phyloP scores from a whole-genome alignment of 2,113 vertebrate genomes.

The Trachemys scripta region DNA sequence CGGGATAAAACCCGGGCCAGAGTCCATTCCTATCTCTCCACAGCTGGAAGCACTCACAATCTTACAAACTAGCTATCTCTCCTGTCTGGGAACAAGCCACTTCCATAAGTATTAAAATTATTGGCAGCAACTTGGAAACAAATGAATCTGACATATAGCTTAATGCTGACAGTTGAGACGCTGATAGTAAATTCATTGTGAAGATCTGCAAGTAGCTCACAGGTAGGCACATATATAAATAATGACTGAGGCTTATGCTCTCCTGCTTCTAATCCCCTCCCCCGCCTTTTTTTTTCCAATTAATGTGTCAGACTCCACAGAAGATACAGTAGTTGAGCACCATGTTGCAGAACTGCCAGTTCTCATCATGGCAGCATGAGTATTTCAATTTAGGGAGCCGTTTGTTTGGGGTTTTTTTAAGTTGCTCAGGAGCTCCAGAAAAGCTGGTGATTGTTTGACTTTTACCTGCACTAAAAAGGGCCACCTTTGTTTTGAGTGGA shows the following conservation, averaged over 20 bases:
- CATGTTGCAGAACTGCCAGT: neutral
- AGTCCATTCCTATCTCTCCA: neutral
- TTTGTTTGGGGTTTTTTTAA: neutral
- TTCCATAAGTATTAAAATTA: neutral
- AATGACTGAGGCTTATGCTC: accelerated
- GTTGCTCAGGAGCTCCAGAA: neutral
- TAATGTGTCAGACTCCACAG: too few species aligned
- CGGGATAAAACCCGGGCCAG: neutral
- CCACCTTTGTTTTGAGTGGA: neutral
- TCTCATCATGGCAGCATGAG: accelerated
- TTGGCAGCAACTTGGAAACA: accelerated
- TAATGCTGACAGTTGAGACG: neutral
- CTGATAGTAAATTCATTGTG: neutral
- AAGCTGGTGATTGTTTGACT: neutral
- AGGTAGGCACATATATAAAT: neutral
- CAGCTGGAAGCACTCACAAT: neutral
- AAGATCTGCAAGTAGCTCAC: neutral
- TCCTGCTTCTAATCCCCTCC: neutral
- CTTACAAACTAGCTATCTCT: neutral
- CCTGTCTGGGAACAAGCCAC: neutral
- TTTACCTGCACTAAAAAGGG: neutral
- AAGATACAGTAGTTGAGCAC: neutral
- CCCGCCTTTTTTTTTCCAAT: neutral
- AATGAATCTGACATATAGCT: neutral
- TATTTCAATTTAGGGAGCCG: neutral